Evolutionary conservation across 2,888 invertebrate species (phyloP).

Genomic region (Stictocephala bisonia): DNA sequence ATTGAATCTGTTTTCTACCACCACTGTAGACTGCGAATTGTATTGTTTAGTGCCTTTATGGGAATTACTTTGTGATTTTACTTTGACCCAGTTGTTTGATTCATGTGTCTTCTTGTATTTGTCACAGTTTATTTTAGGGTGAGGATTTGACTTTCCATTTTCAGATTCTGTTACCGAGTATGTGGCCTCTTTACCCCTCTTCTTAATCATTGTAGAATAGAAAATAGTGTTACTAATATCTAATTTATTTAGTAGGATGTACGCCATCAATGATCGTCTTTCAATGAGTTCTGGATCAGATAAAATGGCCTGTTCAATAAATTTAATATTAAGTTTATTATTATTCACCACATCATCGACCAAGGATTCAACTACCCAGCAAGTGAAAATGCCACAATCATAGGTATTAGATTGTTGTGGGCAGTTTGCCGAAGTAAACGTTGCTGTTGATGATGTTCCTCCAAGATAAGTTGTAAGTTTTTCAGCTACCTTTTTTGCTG

Average conservation of each 20-base stretch:
- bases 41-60: too few relatives aligned
- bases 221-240: background rate
- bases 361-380: conserved; percentile 12
- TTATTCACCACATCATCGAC: conserved; percentile 7
- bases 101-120: too few relatives aligned
- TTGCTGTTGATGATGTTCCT: background rate
- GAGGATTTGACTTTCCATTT: too few relatives aligned
- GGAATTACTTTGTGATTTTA: too few relatives aligned
- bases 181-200: background rate
- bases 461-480: conserved; percentile 2
- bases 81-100: too few relatives aligned
- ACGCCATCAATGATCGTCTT: conserved; percentile 6
- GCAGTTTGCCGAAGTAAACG: background rate
- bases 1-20: too few relatives aligned
- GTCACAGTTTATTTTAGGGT: too few relatives aligned
- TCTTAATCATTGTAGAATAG: background rate
- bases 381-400: conserved; percentile 18
- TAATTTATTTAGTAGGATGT: background rate
- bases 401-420: conserved; percentile 14
- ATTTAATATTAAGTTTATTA: background rate
- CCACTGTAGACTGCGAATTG: too few relatives aligned
- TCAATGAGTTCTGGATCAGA: background rate
- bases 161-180: background rate
- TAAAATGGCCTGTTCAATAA: background rate
- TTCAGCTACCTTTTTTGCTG: background rate